phyloP scores from a whole-genome alignment of 2,797 vertebrate species.

The Sternarchorhynchus goeldii region DNA sequence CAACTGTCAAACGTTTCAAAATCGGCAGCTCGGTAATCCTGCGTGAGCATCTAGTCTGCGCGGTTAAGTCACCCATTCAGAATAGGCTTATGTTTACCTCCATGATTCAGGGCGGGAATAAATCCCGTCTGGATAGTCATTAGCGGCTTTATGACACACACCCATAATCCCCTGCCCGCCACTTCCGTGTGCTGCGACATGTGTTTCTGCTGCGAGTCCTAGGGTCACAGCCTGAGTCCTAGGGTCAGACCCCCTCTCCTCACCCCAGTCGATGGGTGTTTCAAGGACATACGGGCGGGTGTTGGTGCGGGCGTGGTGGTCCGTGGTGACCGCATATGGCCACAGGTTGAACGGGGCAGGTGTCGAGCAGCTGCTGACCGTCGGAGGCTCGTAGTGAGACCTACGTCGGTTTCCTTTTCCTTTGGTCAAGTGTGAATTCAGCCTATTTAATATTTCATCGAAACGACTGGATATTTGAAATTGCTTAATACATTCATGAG shows the following conservation, averaged over 20 bases:
- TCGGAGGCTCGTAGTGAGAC: neutral
- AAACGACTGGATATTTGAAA: constrained; percentile 24
- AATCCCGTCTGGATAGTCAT: constrained; percentile 66
- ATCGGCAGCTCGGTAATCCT: constrained; percentile 29
- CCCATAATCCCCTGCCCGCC: constrained; percentile 35
- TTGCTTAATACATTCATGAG: constrained; percentile 19
- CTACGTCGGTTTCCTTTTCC: neutral
- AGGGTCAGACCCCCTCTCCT: too few relatives aligned
- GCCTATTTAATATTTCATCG: constrained; percentile 19
- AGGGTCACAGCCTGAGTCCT: constrained; percentile 17
- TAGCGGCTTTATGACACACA: constrained; percentile 65
- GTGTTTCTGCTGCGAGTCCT: constrained; percentile 33
- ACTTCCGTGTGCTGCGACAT: constrained; percentile 24
- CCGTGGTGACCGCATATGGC: neutral
- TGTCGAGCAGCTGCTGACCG: neutral
- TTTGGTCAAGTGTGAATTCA: constrained; percentile 5
- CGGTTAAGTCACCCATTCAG: constrained; percentile 72
- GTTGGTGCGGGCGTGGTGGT: neutral
- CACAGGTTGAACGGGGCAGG: too few relatives aligned
- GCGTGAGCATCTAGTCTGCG: constrained; percentile 57
- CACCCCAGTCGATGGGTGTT: neutral
- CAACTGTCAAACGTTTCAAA: constrained; percentile 15
- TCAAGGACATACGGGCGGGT: neutral
- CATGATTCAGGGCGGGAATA: constrained; percentile 66
- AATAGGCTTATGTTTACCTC: constrained; percentile 70